Conservation (phyloP, 1,140 invertebrate species). For the Orius insidiosus region DNA sequence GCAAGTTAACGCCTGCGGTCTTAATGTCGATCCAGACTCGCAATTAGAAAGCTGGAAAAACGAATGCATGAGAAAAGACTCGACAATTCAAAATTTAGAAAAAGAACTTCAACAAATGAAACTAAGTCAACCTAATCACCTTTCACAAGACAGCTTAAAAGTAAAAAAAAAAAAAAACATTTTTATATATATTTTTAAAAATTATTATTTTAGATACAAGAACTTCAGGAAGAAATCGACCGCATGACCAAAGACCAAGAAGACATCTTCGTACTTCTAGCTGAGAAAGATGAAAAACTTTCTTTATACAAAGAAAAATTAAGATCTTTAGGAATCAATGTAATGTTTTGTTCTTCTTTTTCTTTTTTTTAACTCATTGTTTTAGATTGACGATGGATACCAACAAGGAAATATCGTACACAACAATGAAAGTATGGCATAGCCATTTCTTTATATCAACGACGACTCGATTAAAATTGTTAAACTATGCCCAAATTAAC, state of each 20-base stretch:
- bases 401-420: too few relatives aligned
- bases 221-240: conserved; percentile 36
- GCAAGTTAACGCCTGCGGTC: conserved; percentile 28
- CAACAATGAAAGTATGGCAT: too few relatives aligned
- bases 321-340: conserved; percentile 37
- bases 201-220: background rate
- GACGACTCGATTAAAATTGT: too few relatives aligned
- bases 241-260: conserved; percentile 75
- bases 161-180: too few relatives aligned
- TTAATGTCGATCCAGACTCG: background rate
- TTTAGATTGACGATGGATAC: too few relatives aligned
- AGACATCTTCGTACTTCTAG: conserved; percentile 66
- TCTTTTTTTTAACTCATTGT: too few relatives aligned
- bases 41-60: conserved; percentile 12
- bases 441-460: too few relatives aligned
- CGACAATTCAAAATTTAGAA: conserved; percentile 12
- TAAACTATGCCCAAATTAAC: too few relatives aligned
- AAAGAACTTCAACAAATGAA: conserved; percentile 4
- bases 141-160: conserved; percentile 1
- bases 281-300: conserved; percentile 63
- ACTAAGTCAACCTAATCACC: background rate
- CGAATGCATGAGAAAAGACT: conserved; percentile 15
- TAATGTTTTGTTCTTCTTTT: too few relatives aligned
- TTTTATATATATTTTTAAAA: background rate
- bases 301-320: conserved; percentile 50